A percentile compares a stretch with the other conserved stretches of the same genome.
phyloP scores from a whole-genome alignment of 2,888 invertebrate genomes.

The Phengaris alcon region DNA sequence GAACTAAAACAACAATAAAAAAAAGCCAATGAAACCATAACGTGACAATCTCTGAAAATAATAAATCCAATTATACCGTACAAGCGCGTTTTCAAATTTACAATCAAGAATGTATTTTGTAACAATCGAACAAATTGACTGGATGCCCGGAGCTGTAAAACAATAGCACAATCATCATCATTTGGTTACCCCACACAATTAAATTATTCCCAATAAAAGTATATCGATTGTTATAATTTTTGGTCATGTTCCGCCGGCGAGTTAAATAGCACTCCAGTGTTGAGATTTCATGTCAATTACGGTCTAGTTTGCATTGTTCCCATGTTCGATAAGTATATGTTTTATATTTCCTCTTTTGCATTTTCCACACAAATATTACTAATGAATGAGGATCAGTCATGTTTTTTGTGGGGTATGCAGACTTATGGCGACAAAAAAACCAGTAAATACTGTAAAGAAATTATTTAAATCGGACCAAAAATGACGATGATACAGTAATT shows the following conservation, averaged over 20 bases:
- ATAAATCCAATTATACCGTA: slow-evolving; percentile 42
- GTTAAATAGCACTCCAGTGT: slow-evolving; percentile 20
- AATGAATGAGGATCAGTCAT: background rate
- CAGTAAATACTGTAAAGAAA: no score
- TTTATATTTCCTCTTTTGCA: background rate
- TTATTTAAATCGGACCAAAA: no score
- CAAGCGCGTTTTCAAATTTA: slow-evolving; percentile 50
- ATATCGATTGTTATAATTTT: slow-evolving; percentile 30
- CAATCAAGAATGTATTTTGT: slow-evolving; percentile 61
- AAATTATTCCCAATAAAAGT: slow-evolving; percentile 57
- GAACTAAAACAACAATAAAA: slow-evolving; percentile 27
- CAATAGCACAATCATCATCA: slow-evolving; percentile 71
- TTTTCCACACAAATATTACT: background rate
- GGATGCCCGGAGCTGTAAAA: slow-evolving; percentile 53
- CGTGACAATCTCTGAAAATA: slow-evolving; percentile 35
- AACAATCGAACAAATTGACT: slow-evolving; percentile 74
- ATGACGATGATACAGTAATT: no score
- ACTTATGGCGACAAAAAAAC: no score
- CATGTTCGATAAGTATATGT: background rate
- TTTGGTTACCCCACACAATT: slow-evolving; percentile 63
- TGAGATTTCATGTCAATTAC: slow-evolving; percentile 22
- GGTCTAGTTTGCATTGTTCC: slow-evolving; percentile 18
- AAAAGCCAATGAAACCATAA: slow-evolving; percentile 29
- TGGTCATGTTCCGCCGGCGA: slow-evolving; percentile 33
- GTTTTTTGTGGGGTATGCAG: no score